Evolutionary conservation across 2,888 invertebrate species (phyloP).

Genomic region (Sicus ferrugineus): DNA sequence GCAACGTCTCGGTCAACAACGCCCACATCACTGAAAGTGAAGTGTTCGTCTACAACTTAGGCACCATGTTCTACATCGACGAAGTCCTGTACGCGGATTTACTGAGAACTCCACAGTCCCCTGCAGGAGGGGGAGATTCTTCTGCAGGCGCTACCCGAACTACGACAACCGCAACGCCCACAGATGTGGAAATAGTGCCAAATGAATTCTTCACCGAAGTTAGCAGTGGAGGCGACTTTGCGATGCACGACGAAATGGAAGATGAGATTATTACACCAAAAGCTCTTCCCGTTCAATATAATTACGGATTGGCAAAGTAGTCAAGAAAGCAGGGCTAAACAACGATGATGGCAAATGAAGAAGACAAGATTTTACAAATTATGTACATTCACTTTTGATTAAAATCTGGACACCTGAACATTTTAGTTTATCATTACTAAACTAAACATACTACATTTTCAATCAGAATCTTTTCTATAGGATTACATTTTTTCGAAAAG

Average conservation of each 20-base stretch:
- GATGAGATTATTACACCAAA: conserved; percentile 65
- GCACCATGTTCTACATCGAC: conserved; percentile 72
- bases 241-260: conserved; percentile 61
- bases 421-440: background rate
- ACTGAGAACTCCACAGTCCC: conserved; percentile 50
- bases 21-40: conserved; percentile 70
- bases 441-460: background rate
- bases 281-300: conserved; percentile 62
- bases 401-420: conserved; percentile 6
- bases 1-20: conserved; percentile 68
- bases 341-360: background rate
- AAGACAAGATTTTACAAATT: background rate
- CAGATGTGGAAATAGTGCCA: conserved; percentile 63
- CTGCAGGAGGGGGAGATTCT: conserved; percentile 48
- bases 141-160: conserved; percentile 43
- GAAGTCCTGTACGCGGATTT: conserved; percentile 67
- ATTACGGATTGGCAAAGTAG: conserved; percentile 61
- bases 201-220: conserved; percentile 61
- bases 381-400: conserved; percentile 29
- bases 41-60: conserved; percentile 72
- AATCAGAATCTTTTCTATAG: background rate
- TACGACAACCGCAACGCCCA: conserved; percentile 49
- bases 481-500: no score
- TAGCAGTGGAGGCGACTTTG: conserved; percentile 56
- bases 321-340: background rate